Conservation (phyloP, 2,797 vertebrate genomes). For the Glossophaga mutica region DNA sequence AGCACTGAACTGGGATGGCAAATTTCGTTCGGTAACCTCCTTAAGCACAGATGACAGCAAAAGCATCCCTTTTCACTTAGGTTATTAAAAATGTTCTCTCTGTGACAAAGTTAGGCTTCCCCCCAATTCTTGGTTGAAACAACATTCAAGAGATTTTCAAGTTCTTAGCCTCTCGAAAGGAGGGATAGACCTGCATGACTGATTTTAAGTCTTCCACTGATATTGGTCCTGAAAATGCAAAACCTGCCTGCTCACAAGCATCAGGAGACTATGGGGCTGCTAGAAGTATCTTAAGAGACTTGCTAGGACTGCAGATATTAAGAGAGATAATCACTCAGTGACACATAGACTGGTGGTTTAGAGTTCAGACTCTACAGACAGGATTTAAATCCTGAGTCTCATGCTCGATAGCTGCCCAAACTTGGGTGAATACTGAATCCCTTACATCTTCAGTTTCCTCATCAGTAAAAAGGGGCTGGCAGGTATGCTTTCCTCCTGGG, state of each 20-base stretch:
- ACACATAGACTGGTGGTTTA: background rate
- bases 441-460: background rate
- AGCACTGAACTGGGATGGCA: background rate
- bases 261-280: background rate
- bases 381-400: background rate
- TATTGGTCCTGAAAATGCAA: background rate
- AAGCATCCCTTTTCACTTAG: background rate
- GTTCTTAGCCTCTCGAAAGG: background rate
- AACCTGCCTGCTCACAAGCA: background rate
- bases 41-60: background rate
- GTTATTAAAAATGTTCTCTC: background rate
- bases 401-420: background rate
- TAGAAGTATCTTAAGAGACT: background rate
- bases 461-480: background rate
- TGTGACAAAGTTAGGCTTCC: background rate
- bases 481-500: background rate
- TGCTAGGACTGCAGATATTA: background rate
- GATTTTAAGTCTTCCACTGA: background rate
- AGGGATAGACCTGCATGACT: background rate
- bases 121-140: background rate
- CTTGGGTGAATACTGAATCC: background rate
- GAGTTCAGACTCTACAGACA: background rate
- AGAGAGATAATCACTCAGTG: background rate
- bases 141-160: background rate
- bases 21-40: background rate